Percentiles rank a stretch among this genome's conserved stretches.
Conservation (phyloP, 2,113 vertebrate genomes). For the Mormyrus lacerda region DNA sequence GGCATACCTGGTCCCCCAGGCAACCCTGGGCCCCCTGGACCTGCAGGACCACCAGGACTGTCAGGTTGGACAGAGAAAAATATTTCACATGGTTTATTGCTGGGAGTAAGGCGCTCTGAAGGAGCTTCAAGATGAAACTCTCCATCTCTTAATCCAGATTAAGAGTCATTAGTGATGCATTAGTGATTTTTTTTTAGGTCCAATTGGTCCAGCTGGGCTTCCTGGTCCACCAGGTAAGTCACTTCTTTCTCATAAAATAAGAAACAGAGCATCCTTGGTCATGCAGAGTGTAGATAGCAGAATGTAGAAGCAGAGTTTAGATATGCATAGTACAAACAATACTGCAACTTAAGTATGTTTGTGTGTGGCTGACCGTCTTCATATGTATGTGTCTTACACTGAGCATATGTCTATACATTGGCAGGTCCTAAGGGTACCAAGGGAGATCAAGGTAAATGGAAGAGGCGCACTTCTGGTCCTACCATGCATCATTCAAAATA, state of each 20-base stretch:
- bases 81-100: background rate
- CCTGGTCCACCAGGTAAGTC: constrained; percentile 75
- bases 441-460: constrained; percentile 70
- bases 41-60: constrained; percentile 74
- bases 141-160: background rate
- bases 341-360: background rate
- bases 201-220: constrained; percentile 81
- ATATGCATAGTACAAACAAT: background rate
- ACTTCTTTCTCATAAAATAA: background rate
- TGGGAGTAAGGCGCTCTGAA: background rate
- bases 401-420: constrained; percentile 14
- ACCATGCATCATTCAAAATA: background rate
- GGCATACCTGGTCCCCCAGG: constrained; percentile 81
- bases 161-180: background rate
- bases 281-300: background rate
- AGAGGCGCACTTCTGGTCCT: constrained; percentile 34
- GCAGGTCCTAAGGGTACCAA: constrained; percentile 61
- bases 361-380: background rate
- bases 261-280: background rate
- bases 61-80: constrained; percentile 65
- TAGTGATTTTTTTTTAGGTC: constrained; percentile 66
- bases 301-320: background rate
- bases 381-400: background rate
- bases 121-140: background rate
- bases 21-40: constrained; percentile 72